These are phyloP conservation scores for Drosophila robusta DNA, from an alignment of 2,888 invertebrate genomes.

Conservation along the genomic window DNA sequence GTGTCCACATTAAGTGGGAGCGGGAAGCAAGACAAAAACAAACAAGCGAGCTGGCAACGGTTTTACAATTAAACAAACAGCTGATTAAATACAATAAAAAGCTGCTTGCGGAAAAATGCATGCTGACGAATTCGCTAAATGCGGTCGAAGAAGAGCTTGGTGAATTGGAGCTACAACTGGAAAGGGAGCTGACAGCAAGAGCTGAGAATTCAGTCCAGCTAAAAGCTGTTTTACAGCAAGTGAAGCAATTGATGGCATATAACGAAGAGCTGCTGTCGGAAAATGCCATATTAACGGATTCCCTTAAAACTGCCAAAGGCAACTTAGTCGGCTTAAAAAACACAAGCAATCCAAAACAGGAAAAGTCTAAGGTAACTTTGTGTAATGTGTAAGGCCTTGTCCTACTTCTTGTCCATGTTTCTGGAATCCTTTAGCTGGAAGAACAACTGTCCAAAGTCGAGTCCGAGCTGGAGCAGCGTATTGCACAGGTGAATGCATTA, in stretches of 20 bases:
- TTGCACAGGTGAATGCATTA: not conserved
- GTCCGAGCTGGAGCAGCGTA: not conserved
- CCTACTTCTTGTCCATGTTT: not conserved
- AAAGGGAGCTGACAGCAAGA: not conserved
- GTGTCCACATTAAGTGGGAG: not conserved
- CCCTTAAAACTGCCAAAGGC: not conserved
- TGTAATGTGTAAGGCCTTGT: too few species aligned
- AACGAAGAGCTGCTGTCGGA: not conserved
- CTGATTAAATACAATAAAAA: not conserved
- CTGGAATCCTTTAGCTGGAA: constrained; percentile 14
- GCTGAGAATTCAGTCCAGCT: not conserved
- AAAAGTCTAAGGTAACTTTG: constrained; percentile 4
- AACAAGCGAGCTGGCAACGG: too few species aligned
- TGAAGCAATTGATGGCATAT: not conserved
- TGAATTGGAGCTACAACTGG: not conserved
- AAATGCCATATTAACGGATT: not conserved
- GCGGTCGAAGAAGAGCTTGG: not conserved
- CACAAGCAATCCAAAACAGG: not conserved
- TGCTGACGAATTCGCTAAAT: not conserved
- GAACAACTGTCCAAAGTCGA: not conserved
- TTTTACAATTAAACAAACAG: too few species aligned
- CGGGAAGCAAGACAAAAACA: not conserved
- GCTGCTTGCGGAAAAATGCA: not conserved
- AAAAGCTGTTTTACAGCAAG: not conserved
- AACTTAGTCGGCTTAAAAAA: not conserved